Percentiles rank a stretch among this genome's conserved stretches.
Conservation (phyloP, 2,797 vertebrate species). For the Hylomyscus alleni region DNA sequence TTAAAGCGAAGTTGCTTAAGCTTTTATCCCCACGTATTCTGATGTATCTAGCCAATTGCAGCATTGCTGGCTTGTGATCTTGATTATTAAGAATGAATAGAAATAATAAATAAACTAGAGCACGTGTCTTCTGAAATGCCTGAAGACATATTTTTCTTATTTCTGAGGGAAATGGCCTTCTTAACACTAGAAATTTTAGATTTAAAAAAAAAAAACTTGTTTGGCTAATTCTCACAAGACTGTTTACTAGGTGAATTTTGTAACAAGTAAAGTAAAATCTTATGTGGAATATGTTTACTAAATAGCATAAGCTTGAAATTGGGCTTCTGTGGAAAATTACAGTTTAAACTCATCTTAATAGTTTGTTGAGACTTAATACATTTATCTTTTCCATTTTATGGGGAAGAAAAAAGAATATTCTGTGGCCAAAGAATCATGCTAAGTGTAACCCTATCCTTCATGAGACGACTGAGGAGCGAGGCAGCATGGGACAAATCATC, state of each 20-base stretch:
- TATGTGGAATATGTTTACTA: conserved; percentile 1
- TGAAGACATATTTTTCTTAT: conserved; percentile 12
- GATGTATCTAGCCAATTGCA: background rate
- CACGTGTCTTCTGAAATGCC: conserved; percentile 20
- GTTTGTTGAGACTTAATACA: background rate
- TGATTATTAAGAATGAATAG: conserved; percentile 37
- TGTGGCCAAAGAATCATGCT: background rate
- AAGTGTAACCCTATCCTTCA: background rate
- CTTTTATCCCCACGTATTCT: background rate
- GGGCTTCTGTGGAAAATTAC: conserved; percentile 5
- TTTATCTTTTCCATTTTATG: background rate
- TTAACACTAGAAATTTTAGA: too few species aligned
- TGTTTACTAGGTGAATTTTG: background rate
- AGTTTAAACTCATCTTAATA: background rate
- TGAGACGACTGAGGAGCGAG: background rate
- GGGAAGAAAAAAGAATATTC: background rate
- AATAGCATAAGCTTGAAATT: conserved; percentile 6
- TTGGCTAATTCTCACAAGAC: conserved; percentile 10
- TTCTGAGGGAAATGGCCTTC: conserved; percentile 44
- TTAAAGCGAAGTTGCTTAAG: background rate
- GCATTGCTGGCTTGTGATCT: background rate
- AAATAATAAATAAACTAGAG: conserved; percentile 56
- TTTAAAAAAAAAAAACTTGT: conserved; percentile 47
- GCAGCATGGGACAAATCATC: too few species aligned
- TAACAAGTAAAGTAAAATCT: conserved; percentile 22